Base-by-base conservation (phyloP, 2,797 vertebrate genomes). In the Odontamblyopus rebecca region DNA sequence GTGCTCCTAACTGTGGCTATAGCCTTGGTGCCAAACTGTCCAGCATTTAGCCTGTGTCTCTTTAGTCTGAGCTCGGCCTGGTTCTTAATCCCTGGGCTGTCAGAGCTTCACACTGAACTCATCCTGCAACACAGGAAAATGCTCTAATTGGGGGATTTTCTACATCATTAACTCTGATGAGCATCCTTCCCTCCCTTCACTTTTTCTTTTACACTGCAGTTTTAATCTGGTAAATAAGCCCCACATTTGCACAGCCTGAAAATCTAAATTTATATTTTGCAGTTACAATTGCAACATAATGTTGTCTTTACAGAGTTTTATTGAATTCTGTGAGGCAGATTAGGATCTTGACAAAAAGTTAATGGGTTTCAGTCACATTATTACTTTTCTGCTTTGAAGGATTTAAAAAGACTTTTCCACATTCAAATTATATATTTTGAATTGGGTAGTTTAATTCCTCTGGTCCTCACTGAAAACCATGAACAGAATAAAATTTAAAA, bases 81-180 rank as follows among this genome's bases (percentile, higher is more conserved):
- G 79, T 86, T 89, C 78, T 86, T 94, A 94, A 94, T 94, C 94
- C 91, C 78, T 18, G 26, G 86, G 76, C 88, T 93, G 91, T 93
- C 92, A 92, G 88, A 89, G 86, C 91, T 88, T 83, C 50, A 77
- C 84, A 82, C 91, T 94, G 93, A 94, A 94, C 93, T 93, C 91
- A 93, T 93, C 92, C 91, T 92, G 90, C 84, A 90, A 91, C 88
- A 89, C 90, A 91, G 90, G 92, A 92, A 93, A 94, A 93, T 77
- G 90, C 91, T 92, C 91, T 95, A 95, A 94, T 94, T 95, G 93
- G 94, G 90, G 93, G 93, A 94, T 95, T 95, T 95, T 94, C 93
- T 90, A 86, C 92, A 92, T 94, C 93, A 94, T 94, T 94, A 94
- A 86, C 82, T 89, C 84, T 77, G 89, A 93, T 89, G 92, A 93